Evolutionary conservation across 2,113 vertebrate genomes (phyloP).

Genomic region (Crotalus viridis): DNA sequence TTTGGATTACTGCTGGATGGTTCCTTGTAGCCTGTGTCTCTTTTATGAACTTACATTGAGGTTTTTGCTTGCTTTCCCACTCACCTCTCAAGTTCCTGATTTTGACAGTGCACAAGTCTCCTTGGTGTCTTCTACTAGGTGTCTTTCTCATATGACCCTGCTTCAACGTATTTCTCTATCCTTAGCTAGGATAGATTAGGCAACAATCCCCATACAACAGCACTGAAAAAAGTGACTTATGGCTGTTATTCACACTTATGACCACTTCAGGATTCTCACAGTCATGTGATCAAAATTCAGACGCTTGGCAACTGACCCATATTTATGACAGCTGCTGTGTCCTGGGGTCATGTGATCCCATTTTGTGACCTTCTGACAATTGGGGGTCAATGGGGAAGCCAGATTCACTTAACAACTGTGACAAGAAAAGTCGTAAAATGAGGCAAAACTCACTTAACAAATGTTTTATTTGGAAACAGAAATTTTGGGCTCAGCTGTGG

Average conservation of each 20-base stretch:
- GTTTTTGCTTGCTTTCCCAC: not conserved
- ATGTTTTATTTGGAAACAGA: not conserved
- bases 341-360: too few species aligned
- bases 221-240: not conserved
- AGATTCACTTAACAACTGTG: not conserved
- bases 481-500: not conserved
- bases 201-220: not conserved
- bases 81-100: not conserved
- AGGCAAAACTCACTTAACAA: not conserved
- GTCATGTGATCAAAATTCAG: not conserved
- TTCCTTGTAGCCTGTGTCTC: not conserved
- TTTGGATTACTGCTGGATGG: not conserved
- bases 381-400: not conserved
- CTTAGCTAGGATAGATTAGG: not conserved
- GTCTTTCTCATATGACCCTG: not conserved
- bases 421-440: not conserved
- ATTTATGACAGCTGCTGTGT: not conserved
- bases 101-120: not conserved
- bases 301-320: not conserved
- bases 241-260: not conserved
- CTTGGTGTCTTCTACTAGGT: not conserved
- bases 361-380: not conserved
- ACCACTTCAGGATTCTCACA: not conserved
- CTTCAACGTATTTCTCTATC: not conserved
- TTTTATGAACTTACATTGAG: not conserved